Conservation (phyloP, 2,797 vertebrate genomes). For the Betta splendens region DNA sequence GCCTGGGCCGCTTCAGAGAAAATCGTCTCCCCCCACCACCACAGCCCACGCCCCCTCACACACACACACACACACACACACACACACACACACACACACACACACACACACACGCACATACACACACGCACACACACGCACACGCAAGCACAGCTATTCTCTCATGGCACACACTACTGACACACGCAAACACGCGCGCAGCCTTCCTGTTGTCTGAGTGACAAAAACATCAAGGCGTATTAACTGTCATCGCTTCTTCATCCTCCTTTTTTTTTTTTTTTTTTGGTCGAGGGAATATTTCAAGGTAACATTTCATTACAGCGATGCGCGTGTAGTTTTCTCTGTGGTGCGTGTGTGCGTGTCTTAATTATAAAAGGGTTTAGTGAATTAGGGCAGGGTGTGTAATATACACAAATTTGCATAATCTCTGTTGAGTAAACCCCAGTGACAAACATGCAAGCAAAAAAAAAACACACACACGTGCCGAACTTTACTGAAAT, state of each 20-base stretch:
- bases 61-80: slow-evolving; percentile 35
- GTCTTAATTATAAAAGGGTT: slow-evolving; percentile 75
- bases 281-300: slow-evolving; percentile 63
- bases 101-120: slow-evolving; percentile 22
- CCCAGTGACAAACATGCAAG: slow-evolving; percentile 55
- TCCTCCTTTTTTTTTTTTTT: slow-evolving; percentile 58
- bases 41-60: too few species aligned
- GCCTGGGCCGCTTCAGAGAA: slow-evolving; percentile 76
- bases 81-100: slow-evolving; percentile 22
- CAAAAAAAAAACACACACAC: slow-evolving; percentile 49
- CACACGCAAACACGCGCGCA: slow-evolving; percentile 20
- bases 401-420: slow-evolving; percentile 72
- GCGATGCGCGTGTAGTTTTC: slow-evolving; percentile 26
- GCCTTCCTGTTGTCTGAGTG: slow-evolving; percentile 55
- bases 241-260: slow-evolving; percentile 68
- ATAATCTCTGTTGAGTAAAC: slow-evolving; percentile 76
- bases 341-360: slow-evolving; percentile 64
- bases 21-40: slow-evolving; percentile 62
- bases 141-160: slow-evolving; percentile 12
- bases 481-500: slow-evolving; percentile 17
- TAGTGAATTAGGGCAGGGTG: slow-evolving; percentile 76
- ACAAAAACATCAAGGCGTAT: slow-evolving; percentile 70
- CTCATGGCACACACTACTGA: slow-evolving; percentile 26
- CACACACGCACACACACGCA: slow-evolving; percentile 27
- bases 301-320: slow-evolving; percentile 49